Evolutionary conservation across 2,888 invertebrate genomes (phyloP), one percentile per base, ranked within the genome.

Genomic region (Cataglyphis livida): DNA sequence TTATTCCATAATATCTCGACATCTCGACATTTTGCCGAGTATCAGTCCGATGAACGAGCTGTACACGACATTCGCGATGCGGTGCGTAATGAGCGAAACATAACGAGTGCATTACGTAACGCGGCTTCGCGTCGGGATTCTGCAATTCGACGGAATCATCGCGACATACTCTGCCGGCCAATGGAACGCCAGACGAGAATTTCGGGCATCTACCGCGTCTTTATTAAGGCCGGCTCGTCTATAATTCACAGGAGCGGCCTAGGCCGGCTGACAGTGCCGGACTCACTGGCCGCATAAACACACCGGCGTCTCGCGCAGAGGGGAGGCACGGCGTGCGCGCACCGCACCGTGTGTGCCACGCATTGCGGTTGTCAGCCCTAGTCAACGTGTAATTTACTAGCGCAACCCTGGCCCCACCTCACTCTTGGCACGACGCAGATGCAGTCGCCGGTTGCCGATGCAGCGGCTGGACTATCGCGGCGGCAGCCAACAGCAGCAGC

Each of bases 301-400:
- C 86, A 90, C 87, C 59, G 85, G 82, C 89, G 85, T 91, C 90
- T 74, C 83, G 84, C 84, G 85, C 91, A 89, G 48, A 51, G 48
- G 48, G 90, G 82, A 75, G 81, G 59, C 59, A 12, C 76, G 83
- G 12, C 18, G 51, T 75, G 62, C 78, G 68, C 87, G 82, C 86
- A 84, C 84, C 81, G 81, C 48, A 21, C 85, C 75, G 88, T 84
- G 88, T 85, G 88, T 71, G 84, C 88, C 89, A 90, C 91, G 92
- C 92, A 93, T 92, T 93, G 93, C 91, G 89, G 90, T 91, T 93
- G 93, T 93, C 93, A 93, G 92, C 88, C 90, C 92, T 91, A 93
- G 93, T 93, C 93, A 93, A 91, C 93, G 92, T 88, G 92, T 93
- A 93, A 93, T 93, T 93, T 93, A 93, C 92, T 91, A 90, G 87